Evolutionary conservation across 2,797 vertebrate genomes (phyloP).

Genomic region (Acropternis orthonyx): DNA sequence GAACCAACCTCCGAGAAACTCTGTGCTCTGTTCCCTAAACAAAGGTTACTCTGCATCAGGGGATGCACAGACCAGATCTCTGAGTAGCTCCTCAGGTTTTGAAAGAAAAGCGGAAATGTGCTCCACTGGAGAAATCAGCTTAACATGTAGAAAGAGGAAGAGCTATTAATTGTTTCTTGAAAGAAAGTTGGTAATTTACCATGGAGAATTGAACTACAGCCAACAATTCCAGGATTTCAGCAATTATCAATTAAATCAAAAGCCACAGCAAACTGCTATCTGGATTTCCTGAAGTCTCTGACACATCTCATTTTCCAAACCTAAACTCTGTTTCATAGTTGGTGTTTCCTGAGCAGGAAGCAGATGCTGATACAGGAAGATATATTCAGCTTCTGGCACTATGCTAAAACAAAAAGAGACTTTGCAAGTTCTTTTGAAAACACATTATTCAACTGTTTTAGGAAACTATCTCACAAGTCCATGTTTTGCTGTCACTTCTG

Average conservation of each 20-base stretch:
- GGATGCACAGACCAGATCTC: background rate
- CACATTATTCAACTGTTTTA: background rate
- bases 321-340: background rate
- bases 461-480: background rate
- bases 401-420: background rate
- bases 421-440: background rate
- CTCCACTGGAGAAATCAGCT: background rate
- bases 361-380: background rate
- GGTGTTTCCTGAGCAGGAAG: background rate
- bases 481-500: background rate
- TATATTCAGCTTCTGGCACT: background rate
- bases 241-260: background rate
- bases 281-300: background rate
- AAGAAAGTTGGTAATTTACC: background rate
- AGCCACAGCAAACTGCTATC: background rate
- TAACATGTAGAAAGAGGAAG: background rate
- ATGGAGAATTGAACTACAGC: background rate
- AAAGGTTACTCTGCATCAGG: background rate
- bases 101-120: background rate
- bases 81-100: background rate
- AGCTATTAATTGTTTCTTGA: background rate
- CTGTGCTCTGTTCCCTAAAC: background rate
- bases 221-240: background rate
- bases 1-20: background rate
- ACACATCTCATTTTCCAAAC: background rate